Evolutionary conservation across 2,113 vertebrate species (phyloP).

Genomic region (Ceyx margarethae): DNA sequence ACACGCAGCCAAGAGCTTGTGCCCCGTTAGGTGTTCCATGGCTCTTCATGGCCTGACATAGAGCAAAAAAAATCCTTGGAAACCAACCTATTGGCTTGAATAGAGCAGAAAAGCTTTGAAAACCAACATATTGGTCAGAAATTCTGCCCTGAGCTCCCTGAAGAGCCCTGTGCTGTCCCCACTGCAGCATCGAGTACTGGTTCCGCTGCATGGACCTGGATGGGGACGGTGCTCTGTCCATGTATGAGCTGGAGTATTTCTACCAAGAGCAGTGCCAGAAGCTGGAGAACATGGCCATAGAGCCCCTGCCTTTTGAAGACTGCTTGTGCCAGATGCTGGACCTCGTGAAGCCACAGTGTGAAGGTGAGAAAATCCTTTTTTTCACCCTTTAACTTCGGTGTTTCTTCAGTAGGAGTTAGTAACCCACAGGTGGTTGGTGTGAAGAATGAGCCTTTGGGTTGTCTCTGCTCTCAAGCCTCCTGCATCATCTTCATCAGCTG

Average conservation of each 20-base stretch:
- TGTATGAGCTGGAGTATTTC: constrained; percentile 94
- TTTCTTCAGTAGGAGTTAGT: background rate
- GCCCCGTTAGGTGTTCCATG: background rate
- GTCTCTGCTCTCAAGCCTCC: background rate
- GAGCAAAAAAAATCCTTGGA: background rate
- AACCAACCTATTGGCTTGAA: background rate
- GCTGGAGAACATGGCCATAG: constrained; percentile 88
- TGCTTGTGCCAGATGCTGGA: constrained; percentile 97
- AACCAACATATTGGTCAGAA: background rate
- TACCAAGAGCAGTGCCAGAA: constrained; percentile 94
- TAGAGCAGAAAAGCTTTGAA: background rate
- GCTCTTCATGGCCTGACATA: background rate
- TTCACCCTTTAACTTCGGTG: background rate
- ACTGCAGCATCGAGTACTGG: constrained; percentile 93
- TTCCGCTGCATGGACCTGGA: constrained; percentile 98
- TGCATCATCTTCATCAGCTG: background rate
- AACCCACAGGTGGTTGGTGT: background rate
- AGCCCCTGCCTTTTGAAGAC: constrained; percentile 93
- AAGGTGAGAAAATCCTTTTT: constrained; percentile 74
- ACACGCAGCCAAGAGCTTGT: background rate
- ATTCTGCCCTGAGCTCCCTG: background rate
- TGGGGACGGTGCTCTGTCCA: constrained; percentile 90
- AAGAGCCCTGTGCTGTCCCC: too few species aligned
- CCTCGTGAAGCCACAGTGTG: constrained; percentile 84
- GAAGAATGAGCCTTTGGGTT: background rate